These are phyloP conservation scores for Euplexia lucipara DNA, from an alignment of 2,888 invertebrate genomes.

Conservation along the genomic window DNA sequence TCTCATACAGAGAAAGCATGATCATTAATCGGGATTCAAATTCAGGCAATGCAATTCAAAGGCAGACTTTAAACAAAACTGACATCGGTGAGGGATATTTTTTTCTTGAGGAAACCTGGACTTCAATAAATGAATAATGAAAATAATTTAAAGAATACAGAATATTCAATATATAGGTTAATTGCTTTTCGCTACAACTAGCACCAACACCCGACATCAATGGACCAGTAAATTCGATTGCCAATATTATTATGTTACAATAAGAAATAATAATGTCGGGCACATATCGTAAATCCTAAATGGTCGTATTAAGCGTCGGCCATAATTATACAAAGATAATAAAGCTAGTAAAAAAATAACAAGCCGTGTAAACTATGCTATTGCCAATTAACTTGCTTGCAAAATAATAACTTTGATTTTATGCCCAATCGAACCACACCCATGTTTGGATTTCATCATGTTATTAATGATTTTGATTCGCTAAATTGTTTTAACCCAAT, in stretches of 20 bases:
- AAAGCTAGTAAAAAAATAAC: constrained; percentile 53
- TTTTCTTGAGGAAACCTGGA: no score
- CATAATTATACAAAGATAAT: constrained; percentile 51
- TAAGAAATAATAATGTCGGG: constrained; percentile 52
- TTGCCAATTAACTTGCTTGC: constrained; percentile 53
- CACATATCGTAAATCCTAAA: constrained; percentile 59
- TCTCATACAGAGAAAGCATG: no score
- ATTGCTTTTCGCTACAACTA: constrained; percentile 22
- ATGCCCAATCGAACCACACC: constrained; percentile 45
- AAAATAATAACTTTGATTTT: constrained; percentile 50
- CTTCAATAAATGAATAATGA: no score
- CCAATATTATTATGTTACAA: constrained; percentile 53
- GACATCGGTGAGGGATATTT: no score
- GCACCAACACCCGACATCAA: constrained; percentile 9
- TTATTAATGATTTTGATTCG: constrained; percentile 40
- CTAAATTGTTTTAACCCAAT: constrained; percentile 39
- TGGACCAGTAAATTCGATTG: constrained; percentile 42
- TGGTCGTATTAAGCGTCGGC: constrained; percentile 48
- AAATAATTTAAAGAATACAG: not conserved
- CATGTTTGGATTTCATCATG: constrained; percentile 52
- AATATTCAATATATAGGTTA: not conserved
- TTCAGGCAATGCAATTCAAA: no score
- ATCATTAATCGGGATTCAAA: no score
- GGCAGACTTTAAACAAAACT: no score
- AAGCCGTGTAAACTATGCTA: constrained; percentile 43